These are phyloP conservation scores for Cotesia chilonis DNA, from an alignment of 1,140 invertebrate genomes.

Conservation along the genomic window DNA sequence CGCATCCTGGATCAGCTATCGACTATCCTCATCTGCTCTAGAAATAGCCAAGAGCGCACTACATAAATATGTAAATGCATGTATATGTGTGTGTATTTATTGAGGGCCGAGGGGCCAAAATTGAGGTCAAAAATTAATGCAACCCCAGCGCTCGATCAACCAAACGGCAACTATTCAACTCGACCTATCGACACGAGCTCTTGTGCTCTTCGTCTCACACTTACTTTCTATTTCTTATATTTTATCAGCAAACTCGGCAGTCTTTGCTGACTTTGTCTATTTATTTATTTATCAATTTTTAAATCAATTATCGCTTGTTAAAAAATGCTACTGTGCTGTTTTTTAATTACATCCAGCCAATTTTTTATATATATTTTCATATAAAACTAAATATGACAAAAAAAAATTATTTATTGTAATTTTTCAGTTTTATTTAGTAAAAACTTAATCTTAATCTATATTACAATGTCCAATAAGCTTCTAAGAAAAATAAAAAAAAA, in stretches of 20 bases:
- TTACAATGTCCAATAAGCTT: too few species aligned
- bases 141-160: constrained; percentile 35
- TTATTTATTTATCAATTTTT: too few species aligned
- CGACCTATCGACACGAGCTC: constrained; percentile 27
- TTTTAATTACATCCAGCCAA: too few species aligned
- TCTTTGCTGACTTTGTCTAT: background rate
- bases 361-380: too few species aligned
- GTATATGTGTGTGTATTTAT: background rate
- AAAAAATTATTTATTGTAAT: too few species aligned
- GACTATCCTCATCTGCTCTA: background rate
- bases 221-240: background rate
- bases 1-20: too few species aligned
- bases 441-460: too few species aligned
- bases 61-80: background rate
- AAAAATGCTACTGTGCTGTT: too few species aligned
- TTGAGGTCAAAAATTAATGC: constrained; percentile 38
- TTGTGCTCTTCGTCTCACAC: constrained; percentile 3
- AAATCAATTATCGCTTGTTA: too few species aligned
- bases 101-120: constrained; percentile 19
- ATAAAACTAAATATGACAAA: too few species aligned
- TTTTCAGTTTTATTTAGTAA: too few species aligned
- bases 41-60: constrained; percentile 16
- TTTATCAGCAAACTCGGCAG: constrained; percentile 1
- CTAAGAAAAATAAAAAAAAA: too few species aligned
- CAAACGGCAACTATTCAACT: constrained; percentile 24